These are phyloP conservation scores for Bergia puertoricense DNA, from an alignment of 92 coral and sea anemone species.

Conservation along the genomic window DNA sequence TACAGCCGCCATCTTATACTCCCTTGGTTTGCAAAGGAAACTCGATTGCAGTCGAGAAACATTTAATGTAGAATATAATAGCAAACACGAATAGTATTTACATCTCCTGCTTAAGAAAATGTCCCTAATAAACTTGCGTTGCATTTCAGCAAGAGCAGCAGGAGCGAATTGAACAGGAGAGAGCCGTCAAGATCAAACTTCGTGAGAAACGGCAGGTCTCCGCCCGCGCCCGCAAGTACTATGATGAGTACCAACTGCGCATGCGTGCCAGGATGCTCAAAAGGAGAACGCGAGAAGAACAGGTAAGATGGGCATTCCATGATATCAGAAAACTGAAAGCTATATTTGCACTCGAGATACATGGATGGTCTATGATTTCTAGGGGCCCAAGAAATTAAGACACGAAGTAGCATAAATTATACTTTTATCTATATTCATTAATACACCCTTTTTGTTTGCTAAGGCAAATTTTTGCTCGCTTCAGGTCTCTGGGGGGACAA, in stretches of 20 bases:
- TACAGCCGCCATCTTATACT: too few relatives aligned
- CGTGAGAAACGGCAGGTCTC: conserved; percentile 93
- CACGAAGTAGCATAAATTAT: background rate
- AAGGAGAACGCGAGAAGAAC: conserved; percentile 96
- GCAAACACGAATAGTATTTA: background rate
- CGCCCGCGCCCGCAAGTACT: conserved; percentile 98
- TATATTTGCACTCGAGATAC: too few relatives aligned
- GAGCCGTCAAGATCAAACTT: conserved; percentile 72
- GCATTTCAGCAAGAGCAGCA: conserved; percentile 81
- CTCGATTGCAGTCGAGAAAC: too few relatives aligned
- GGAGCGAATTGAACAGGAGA: conserved; percentile 86
- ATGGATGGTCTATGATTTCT: too few relatives aligned
- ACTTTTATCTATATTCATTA: too few relatives aligned
- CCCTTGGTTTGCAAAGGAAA: too few relatives aligned
- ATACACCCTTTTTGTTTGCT: too few relatives aligned
- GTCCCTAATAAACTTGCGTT: background rate
- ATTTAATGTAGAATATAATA: background rate
- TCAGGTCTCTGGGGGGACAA: too few relatives aligned
- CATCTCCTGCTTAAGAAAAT: background rate
- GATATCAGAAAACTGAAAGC: background rate
- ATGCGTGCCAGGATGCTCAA: conserved; percentile 98
- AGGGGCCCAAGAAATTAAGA: background rate
- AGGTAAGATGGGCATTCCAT: conserved; percentile 50
- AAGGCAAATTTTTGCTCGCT: too few relatives aligned
- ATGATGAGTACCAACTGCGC: conserved; percentile 95